These are phyloP conservation scores for Gambelia wislizenii DNA, from an alignment of 2,797 vertebrate genomes.

Conservation along the genomic window DNA sequence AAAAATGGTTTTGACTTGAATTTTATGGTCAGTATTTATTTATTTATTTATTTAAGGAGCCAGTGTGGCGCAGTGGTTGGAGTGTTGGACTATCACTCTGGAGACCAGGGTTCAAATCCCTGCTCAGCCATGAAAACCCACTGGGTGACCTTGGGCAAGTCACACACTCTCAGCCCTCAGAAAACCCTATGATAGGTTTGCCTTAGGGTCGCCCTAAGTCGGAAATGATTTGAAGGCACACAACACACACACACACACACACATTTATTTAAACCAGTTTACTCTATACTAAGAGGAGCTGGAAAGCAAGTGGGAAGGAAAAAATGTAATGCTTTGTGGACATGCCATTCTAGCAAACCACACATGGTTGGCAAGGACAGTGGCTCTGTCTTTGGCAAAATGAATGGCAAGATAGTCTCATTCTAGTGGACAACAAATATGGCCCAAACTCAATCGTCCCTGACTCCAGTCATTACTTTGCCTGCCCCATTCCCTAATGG, in stretches of 20 bases:
- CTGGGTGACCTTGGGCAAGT: too few relatives aligned
- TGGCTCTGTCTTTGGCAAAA: constrained; percentile 9
- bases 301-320: neutral
- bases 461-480: neutral
- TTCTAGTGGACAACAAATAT: neutral
- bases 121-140: too few relatives aligned
- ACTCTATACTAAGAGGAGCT: constrained; percentile 10
- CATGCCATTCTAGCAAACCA: neutral
- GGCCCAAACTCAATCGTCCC: neutral
- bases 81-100: too few relatives aligned
- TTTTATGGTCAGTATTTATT: constrained; percentile 64
- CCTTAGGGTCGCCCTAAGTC: too few relatives aligned
- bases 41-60: too few relatives aligned
- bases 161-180: too few relatives aligned
- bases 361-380: neutral
- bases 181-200: too few relatives aligned
- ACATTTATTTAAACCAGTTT: constrained; percentile 47
- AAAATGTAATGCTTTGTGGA: neutral
- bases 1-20: constrained; percentile 52
- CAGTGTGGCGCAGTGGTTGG: too few relatives aligned
- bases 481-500: neutral
- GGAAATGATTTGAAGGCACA: too few relatives aligned
- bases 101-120: too few relatives aligned
- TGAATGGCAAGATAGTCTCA: constrained; percentile 20
- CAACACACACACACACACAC: too few relatives aligned